Percentiles rank a stretch among this genome's conserved stretches.
Conservation (phyloP, 2,113 vertebrate genomes). For the Rhizomys pruinosus region DNA sequence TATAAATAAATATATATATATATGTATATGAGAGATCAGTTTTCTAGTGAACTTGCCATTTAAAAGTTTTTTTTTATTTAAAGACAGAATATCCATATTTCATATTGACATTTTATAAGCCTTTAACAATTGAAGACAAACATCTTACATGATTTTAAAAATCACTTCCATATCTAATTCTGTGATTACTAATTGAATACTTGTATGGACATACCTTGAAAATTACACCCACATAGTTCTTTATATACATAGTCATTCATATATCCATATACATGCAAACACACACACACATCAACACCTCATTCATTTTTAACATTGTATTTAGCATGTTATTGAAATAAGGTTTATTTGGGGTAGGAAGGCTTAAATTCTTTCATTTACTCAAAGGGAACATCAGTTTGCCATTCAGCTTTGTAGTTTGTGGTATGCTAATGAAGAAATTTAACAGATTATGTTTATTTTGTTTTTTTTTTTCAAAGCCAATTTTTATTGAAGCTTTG, state of each 20-base stretch:
- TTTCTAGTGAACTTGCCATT: background rate
- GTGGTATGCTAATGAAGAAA: too few species aligned
- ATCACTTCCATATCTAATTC: background rate
- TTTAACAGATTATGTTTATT: too few species aligned
- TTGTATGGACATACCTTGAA: fast-evolving
- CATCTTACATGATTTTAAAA: background rate
- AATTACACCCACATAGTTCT: background rate
- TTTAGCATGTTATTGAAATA: too few species aligned
- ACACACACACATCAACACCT: background rate
- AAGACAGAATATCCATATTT: background rate
- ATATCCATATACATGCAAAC: background rate
- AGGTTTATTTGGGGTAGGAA: too few species aligned
- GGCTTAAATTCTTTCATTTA: too few species aligned
- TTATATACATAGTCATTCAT: background rate
- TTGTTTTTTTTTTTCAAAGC: too few species aligned
- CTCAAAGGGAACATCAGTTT: too few species aligned
- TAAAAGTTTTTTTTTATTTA: background rate
- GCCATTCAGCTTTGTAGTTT: too few species aligned
- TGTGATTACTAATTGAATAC: background rate
- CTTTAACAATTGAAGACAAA: background rate
- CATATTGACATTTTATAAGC: background rate
- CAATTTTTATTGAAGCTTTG: too few species aligned
- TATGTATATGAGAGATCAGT: background rate
- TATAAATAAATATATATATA: too few species aligned
- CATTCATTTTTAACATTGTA: too few species aligned